Evolutionary conservation across 2,888 invertebrate species (phyloP).

Genomic region (Balanococcus diminutus): DNA sequence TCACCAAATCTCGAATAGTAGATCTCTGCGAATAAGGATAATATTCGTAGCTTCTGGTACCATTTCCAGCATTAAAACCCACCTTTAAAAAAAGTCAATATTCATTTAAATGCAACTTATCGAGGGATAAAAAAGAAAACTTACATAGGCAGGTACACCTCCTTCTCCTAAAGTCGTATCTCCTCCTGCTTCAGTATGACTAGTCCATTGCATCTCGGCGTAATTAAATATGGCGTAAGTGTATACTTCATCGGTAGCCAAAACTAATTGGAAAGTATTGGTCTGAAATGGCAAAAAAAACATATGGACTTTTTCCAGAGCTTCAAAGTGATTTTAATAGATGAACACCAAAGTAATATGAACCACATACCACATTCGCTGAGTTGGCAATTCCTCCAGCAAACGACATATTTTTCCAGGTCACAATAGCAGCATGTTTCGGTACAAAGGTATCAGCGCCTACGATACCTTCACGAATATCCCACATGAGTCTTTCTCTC

Average conservation of each 20-base stretch:
- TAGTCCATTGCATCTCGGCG: slow-evolving; percentile 85
- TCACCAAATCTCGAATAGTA: slow-evolving; percentile 80
- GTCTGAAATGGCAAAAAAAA: slow-evolving; percentile 67
- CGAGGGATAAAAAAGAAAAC: slow-evolving; percentile 60
- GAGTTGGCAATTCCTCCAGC: slow-evolving; percentile 84
- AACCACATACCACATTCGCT: slow-evolving; percentile 72
- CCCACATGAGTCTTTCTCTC: slow-evolving; percentile 84
- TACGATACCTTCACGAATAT: slow-evolving; percentile 86
- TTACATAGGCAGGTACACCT: slow-evolving; percentile 84
- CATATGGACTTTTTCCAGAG: not conserved
- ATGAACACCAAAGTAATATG: too few relatives aligned
- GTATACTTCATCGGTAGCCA: slow-evolving; percentile 91
- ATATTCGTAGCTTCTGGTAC: slow-evolving; percentile 86
- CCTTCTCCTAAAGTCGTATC: slow-evolving; percentile 86
- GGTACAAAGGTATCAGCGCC: slow-evolving; percentile 90
- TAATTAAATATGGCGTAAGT: slow-evolving; percentile 97
- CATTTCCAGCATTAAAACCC: slow-evolving; percentile 96
- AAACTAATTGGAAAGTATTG: slow-evolving; percentile 93
- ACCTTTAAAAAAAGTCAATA: slow-evolving; percentile 66
- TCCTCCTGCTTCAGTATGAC: slow-evolving; percentile 89
- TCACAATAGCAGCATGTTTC: slow-evolving; percentile 86
- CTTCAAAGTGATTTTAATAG: not conserved
- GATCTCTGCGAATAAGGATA: slow-evolving; percentile 87
- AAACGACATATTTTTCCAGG: slow-evolving; percentile 96
- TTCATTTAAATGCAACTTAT: not conserved